Evolutionary conservation across 1,140 invertebrate species (phyloP).

Genomic region (Zaprionus kolodkinae): DNA sequence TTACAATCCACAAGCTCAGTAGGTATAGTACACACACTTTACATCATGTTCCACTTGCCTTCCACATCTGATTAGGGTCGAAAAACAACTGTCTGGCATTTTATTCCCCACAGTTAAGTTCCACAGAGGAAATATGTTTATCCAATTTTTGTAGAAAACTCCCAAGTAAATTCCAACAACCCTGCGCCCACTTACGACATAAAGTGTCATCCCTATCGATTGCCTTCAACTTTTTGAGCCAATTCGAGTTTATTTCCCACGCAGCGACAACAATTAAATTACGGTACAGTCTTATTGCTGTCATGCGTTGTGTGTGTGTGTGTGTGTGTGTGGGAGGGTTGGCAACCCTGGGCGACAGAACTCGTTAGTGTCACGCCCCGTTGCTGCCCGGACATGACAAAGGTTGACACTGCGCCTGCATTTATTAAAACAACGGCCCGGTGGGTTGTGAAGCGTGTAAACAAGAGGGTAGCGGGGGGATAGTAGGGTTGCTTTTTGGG

Average conservation of each 20-base stretch:
- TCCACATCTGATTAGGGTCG: too few species aligned
- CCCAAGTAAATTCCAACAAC: too few species aligned
- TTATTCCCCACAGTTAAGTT: too few species aligned
- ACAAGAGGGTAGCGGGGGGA: constrained; percentile 5
- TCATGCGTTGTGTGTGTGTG: background rate
- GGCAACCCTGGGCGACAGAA: constrained; percentile 38
- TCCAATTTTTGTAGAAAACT: too few species aligned
- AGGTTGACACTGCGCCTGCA: constrained; percentile 74
- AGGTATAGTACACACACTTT: too few species aligned
- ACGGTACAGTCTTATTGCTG: background rate
- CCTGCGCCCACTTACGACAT: too few species aligned
- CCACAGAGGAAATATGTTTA: too few species aligned
- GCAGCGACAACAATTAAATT: background rate
- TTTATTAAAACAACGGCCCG: constrained; percentile 77
- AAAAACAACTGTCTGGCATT: too few species aligned
- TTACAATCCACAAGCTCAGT: too few species aligned
- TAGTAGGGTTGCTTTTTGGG: background rate
- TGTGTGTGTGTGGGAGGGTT: too few species aligned
- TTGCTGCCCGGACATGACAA: constrained; percentile 73
- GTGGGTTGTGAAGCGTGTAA: constrained; percentile 54
- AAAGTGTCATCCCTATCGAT: background rate
- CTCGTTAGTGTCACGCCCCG: constrained; percentile 77
- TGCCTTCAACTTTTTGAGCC: background rate
- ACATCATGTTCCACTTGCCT: too few species aligned
- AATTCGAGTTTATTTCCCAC: background rate